Conservation (phyloP, 2,797 vertebrate genomes). For the Phaenicophaeus curvirostris region DNA sequence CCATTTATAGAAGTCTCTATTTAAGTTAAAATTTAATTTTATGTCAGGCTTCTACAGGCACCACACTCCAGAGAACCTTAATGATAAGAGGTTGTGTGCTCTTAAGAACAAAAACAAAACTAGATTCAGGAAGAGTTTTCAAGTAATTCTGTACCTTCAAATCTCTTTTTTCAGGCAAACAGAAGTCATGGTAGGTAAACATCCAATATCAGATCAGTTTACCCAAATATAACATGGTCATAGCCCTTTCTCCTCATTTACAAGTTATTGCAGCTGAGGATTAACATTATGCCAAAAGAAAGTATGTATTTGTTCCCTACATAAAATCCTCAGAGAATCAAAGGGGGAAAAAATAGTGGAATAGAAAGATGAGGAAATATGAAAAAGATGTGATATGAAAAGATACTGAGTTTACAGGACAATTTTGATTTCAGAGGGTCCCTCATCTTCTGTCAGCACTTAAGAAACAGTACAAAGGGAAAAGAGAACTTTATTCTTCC, state of each 20-base stretch:
- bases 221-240: neutral
- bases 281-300: neutral
- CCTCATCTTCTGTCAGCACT: neutral
- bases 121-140: neutral
- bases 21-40: neutral
- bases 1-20: neutral
- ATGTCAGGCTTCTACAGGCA: neutral
- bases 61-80: neutral
- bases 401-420: neutral
- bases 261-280: neutral
- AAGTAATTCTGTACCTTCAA: neutral
- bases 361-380: neutral
- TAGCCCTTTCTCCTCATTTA: neutral
- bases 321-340: neutral
- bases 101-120: neutral
- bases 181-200: neutral
- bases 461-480: neutral
- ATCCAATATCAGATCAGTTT: neutral
- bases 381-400: neutral
- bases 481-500: neutral
- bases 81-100: neutral
- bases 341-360: neutral
- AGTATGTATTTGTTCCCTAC: neutral
- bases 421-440: neutral
- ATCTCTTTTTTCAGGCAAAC: neutral